phyloP scores from a whole-genome alignment of 2,113 vertebrate genomes.

The Acinonyx jubatus region DNA sequence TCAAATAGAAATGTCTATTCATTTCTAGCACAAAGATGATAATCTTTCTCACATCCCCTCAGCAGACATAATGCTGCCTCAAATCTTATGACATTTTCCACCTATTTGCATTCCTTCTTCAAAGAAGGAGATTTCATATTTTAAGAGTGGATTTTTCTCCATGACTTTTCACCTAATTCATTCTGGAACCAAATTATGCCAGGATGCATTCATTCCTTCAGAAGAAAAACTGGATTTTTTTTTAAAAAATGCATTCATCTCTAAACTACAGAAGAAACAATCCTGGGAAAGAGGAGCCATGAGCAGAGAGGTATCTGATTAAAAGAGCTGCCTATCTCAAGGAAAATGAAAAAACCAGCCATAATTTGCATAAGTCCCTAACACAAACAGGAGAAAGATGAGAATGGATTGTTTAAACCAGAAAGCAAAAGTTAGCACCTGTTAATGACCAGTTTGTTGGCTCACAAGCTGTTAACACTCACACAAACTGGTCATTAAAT shows the following conservation, averaged over 20 bases:
- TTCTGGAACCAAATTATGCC: conserved; percentile 67
- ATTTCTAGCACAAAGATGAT: not conserved
- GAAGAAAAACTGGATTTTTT: not conserved
- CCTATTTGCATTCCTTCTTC: conserved; percentile 42
- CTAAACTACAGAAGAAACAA: conserved; percentile 33
- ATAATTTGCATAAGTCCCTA: conserved; percentile 67
- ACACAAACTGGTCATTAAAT: conserved; percentile 87
- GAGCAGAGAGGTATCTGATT: conserved; percentile 36
- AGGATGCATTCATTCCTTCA: conserved; percentile 57
- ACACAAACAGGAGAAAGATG: conserved; percentile 72
- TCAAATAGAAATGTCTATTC: not conserved
- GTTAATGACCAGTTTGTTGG: conserved; percentile 88
- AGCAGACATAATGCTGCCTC: not conserved
- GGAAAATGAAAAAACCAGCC: not conserved
- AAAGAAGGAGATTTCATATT: conserved; percentile 70
- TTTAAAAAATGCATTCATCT: not conserved
- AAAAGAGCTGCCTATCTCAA: not conserved
- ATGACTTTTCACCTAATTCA: conserved; percentile 79
- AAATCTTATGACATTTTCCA: not conserved
- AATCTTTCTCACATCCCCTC: not conserved
- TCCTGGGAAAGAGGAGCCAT: not conserved
- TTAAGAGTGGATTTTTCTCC: conserved; percentile 74
- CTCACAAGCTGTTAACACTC: conserved; percentile 90
- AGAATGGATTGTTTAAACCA: conserved; percentile 83
- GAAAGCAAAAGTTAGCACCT: conserved; percentile 84